phyloP scores from a whole-genome alignment of 1,140 invertebrate genomes.

The Papilio polyxenes region DNA sequence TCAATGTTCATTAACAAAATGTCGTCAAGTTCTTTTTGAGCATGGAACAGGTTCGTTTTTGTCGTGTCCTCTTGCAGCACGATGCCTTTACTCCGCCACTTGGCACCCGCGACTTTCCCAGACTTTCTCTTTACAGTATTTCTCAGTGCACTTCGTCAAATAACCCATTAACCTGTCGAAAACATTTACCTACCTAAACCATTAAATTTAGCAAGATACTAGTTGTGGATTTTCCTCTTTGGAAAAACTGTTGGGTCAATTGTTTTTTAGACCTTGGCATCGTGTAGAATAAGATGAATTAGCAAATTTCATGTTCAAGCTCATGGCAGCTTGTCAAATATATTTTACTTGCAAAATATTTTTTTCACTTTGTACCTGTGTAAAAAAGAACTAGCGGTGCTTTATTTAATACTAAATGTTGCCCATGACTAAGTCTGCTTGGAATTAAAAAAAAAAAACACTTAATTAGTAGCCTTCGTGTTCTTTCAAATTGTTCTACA shows the following conservation, averaged over 20 bases:
- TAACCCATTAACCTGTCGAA: slow-evolving; percentile 5
- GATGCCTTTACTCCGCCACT: slow-evolving; percentile 3
- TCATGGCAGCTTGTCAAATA: background rate
- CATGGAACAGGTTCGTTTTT: slow-evolving; percentile 26
- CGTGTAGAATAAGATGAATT: background rate
- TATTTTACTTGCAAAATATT: background rate
- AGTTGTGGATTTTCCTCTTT: background rate
- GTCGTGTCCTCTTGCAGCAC: slow-evolving; percentile 16
- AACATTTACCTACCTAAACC: background rate
- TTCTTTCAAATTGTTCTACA: too few species aligned
- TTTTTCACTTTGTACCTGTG: background rate
- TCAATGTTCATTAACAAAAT: slow-evolving; percentile 34
- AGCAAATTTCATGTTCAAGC: background rate
- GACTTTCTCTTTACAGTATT: slow-evolving; percentile 29
- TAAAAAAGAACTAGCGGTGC: too few species aligned
- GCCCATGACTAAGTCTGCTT: too few species aligned
- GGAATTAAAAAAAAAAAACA: too few species aligned
- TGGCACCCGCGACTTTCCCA: slow-evolving; percentile 25
- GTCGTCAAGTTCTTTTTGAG: background rate
- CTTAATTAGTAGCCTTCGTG: too few species aligned
- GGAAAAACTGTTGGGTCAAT: background rate
- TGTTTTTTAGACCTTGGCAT: slow-evolving; percentile 9
- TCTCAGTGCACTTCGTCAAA: background rate
- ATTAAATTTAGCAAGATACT: background rate
- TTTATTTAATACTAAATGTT: background rate